Evolutionary conservation across 2,113 vertebrate species (phyloP).

Genomic region (Xiphophorus couchianus): DNA sequence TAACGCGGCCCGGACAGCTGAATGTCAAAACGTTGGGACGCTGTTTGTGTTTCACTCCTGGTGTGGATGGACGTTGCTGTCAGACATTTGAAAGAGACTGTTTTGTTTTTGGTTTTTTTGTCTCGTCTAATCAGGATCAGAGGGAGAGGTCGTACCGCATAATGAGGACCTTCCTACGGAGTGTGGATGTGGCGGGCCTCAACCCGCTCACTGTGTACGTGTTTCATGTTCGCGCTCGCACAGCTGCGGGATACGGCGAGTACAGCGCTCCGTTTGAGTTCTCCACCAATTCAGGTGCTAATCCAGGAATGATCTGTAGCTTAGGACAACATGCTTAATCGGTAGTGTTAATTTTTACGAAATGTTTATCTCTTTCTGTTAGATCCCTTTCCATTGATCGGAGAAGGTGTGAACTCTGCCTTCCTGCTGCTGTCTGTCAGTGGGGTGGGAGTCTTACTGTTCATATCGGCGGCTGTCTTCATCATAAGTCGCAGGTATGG

Average conservation of each 20-base stretch:
- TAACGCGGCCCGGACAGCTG: constrained; percentile 40
- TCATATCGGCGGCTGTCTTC: constrained; percentile 94
- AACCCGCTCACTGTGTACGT: constrained; percentile 94
- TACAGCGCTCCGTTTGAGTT: constrained; percentile 94
- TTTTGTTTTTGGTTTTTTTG: constrained; percentile 28
- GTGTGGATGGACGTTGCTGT: constrained; percentile 34
- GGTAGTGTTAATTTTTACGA: neutral
- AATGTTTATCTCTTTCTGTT: constrained; percentile 4
- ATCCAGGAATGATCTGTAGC: neutral
- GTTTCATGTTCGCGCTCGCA: constrained; percentile 95
- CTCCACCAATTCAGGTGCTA: constrained; percentile 93
- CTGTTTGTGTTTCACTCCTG: constrained; percentile 41
- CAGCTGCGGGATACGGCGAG: constrained; percentile 94
- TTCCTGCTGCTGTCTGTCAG: constrained; percentile 94
- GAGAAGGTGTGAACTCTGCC: constrained; percentile 93
- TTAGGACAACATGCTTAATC: neutral
- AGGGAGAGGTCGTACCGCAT: constrained; percentile 96
- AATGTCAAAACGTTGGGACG: constrained; percentile 41
- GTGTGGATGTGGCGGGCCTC: constrained; percentile 91
- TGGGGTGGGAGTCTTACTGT: constrained; percentile 92
- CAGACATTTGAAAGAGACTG: constrained; percentile 41
- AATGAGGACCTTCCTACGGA: constrained; percentile 89
- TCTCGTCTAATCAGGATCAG: constrained; percentile 86
- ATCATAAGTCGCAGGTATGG: constrained; percentile 95
- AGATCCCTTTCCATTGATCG: constrained; percentile 97